Conservation (phyloP, 1,140 invertebrate genomes). For the Mycetomoellerius zeteki region DNA sequence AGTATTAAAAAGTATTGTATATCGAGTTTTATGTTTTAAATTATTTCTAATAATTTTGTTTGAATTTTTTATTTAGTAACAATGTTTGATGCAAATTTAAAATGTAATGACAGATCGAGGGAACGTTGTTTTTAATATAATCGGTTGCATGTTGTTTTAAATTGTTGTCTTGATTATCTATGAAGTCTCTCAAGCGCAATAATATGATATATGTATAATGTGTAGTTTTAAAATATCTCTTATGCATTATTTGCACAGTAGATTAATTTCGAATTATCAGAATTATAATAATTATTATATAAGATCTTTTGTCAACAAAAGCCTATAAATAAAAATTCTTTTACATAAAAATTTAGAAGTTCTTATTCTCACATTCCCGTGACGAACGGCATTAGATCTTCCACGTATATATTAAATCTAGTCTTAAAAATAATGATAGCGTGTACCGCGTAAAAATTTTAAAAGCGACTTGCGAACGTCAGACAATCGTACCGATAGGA, state of each 20-base stretch:
- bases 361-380: slow-evolving; percentile 34
- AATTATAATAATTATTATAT: slow-evolving; percentile 5
- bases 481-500: slow-evolving; percentile 45
- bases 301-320: neutral
- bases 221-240: slow-evolving; percentile 64
- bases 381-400: slow-evolving; percentile 56
- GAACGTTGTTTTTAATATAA: slow-evolving; percentile 1
- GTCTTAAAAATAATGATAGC: slow-evolving; percentile 73
- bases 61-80: neutral
- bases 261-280: neutral
- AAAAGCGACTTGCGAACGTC: slow-evolving; percentile 43
- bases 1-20: neutral
- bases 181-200: slow-evolving; percentile 21
- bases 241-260: neutral
- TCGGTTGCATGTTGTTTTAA: slow-evolving; percentile 2
- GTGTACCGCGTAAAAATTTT: slow-evolving; percentile 65
- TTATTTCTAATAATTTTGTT: neutral
- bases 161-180: slow-evolving; percentile 33
- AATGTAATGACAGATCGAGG: neutral
- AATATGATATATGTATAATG: neutral
- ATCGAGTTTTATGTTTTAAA: neutral
- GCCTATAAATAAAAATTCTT: neutral
- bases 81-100: neutral
- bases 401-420: slow-evolving; percentile 68
- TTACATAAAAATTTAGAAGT: neutral